phyloP scores from a whole-genome alignment of 35 echinoderm and acorn worm genomes.

The Chiridota heheva region DNA sequence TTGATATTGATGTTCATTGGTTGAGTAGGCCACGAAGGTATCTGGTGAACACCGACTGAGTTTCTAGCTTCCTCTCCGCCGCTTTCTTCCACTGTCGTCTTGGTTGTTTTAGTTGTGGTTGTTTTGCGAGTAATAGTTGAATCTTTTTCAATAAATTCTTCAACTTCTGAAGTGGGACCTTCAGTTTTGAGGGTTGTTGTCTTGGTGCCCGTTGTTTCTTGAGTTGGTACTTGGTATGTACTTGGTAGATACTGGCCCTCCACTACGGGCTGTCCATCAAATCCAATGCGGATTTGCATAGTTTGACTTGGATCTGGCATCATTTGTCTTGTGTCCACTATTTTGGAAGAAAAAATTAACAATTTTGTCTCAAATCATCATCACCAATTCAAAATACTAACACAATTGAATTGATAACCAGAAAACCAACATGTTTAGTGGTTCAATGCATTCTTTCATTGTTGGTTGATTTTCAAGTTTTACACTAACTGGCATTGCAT shows the following conservation, averaged over 20 bases:
- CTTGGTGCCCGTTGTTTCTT: not conserved
- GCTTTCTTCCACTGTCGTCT: conserved; percentile 93
- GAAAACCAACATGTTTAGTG: too few species aligned
- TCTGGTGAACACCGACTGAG: conserved; percentile 27
- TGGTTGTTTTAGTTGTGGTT: conserved; percentile 79
- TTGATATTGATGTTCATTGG: conserved; percentile 79
- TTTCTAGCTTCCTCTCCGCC: conserved; percentile 47
- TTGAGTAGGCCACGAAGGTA: conserved; percentile 6
- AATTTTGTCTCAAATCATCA: too few species aligned
- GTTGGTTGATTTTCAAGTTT: too few species aligned
- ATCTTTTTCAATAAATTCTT: conserved; percentile 50
- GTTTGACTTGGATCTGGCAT: conserved; percentile 46
- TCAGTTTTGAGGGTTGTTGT: conserved; percentile 54
- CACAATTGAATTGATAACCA: too few species aligned
- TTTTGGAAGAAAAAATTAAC: not conserved
- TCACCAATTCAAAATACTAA: too few species aligned
- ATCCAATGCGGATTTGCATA: conserved; percentile 60
- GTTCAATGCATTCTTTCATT: too few species aligned
- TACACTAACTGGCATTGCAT: too few species aligned
- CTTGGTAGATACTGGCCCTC: not conserved
- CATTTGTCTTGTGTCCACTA: conserved; percentile 40
- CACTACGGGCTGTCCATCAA: conserved; percentile 31
- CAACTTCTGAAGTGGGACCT: conserved; percentile 76
- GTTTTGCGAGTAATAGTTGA: conserved; percentile 55
- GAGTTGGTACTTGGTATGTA: not conserved